These are phyloP conservation scores for Orcinus orca DNA, from an alignment of 2,113 vertebrate genomes.

Conservation along the genomic window DNA sequence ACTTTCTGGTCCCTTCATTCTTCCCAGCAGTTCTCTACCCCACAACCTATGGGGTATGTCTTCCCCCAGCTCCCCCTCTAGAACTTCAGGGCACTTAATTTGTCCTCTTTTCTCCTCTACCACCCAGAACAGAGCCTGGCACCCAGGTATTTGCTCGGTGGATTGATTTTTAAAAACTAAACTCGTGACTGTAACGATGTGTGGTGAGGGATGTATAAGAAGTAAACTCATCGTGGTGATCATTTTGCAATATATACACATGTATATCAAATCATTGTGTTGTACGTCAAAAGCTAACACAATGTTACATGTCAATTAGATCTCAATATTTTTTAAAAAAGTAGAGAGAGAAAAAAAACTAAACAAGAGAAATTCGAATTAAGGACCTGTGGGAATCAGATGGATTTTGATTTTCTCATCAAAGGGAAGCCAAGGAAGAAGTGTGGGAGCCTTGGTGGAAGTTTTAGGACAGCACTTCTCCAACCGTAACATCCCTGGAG, in stretches of 20 bases:
- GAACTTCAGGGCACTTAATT: neutral
- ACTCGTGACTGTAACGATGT: neutral
- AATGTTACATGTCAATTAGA: neutral
- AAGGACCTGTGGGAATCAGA: neutral
- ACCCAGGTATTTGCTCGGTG: neutral
- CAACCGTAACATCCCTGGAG: rapidly evolving
- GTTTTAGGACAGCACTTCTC: neutral
- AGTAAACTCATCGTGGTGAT: neutral
- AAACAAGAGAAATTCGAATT: neutral
- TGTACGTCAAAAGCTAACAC: too few species aligned
- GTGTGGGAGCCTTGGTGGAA: neutral
- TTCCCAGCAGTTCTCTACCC: neutral
- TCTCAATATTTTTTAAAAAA: neutral
- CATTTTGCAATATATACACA: neutral
- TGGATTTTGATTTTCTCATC: neutral
- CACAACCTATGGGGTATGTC: neutral
- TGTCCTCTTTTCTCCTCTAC: neutral
- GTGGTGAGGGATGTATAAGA: neutral
- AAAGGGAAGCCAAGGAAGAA: neutral
- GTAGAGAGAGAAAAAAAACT: neutral
- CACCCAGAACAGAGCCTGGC: neutral
- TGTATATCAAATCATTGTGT: rapidly evolving
- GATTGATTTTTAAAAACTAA: neutral
- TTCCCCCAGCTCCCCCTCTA: neutral
- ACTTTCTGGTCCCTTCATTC: neutral